A percentile compares a stretch with the other conserved stretches of the same genome.
These are phyloP conservation scores for Dendroctonus ponderosae DNA, from an alignment of 1,140 invertebrate species.

Conservation along the genomic window DNA sequence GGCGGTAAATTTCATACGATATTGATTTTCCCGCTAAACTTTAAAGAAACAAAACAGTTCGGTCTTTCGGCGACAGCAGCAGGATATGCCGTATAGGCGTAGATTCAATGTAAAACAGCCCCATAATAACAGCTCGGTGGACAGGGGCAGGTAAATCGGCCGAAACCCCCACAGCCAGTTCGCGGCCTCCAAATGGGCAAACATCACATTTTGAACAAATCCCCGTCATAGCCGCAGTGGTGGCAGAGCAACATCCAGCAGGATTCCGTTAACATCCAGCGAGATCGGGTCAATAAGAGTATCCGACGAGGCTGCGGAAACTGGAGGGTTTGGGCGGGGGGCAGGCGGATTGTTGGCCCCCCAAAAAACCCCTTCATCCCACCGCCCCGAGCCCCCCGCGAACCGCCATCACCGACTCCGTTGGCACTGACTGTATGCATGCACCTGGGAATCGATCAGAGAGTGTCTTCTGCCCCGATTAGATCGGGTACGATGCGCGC, in stretches of 20 bases:
- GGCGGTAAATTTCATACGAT: slow-evolving; percentile 12
- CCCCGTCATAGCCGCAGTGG: slow-evolving; percentile 20
- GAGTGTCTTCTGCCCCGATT: slow-evolving; percentile 38
- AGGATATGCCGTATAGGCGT: too few species aligned
- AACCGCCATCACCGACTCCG: slow-evolving; percentile 21
- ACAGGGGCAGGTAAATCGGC: too few species aligned
- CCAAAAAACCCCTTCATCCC: slow-evolving; percentile 28
- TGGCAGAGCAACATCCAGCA: slow-evolving; percentile 25
- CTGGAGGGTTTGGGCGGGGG: slow-evolving; percentile 15
- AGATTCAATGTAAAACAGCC: too few species aligned
- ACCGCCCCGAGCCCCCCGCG: slow-evolving; percentile 12
- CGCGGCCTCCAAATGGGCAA: slow-evolving; percentile 1
- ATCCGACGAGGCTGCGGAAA: slow-evolving; percentile 39
- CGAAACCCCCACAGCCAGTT: too few species aligned
- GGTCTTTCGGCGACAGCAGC: slow-evolving; percentile 4
- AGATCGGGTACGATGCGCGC: slow-evolving; percentile 35
- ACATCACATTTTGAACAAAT: slow-evolving; percentile 26
- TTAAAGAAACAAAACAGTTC: slow-evolving; percentile 13
- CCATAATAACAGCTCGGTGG: too few species aligned
- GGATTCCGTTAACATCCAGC: slow-evolving; percentile 38
- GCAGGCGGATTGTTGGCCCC: slow-evolving; percentile 25
- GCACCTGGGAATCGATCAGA: slow-evolving; percentile 42
- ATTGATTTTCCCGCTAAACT: slow-evolving; percentile 21
- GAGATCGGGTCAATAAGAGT: slow-evolving; percentile 40
- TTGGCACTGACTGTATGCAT: slow-evolving; percentile 36